phyloP scores from a whole-genome alignment of 2,888 invertebrate species.

The Chymomyza amoena region DNA sequence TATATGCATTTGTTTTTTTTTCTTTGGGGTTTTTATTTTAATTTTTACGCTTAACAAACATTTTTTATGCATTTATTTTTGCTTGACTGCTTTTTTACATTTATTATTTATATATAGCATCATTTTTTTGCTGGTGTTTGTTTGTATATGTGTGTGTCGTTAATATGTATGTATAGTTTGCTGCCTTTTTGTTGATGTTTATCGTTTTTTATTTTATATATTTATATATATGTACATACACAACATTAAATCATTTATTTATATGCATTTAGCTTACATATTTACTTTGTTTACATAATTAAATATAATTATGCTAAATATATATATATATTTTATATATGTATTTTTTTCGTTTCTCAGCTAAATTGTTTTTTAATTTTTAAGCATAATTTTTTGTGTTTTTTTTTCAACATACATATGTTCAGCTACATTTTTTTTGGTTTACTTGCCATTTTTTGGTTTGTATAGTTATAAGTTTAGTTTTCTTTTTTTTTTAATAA shows the following conservation, averaged over 20 bases:
- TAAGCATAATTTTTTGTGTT: conserved; percentile 13
- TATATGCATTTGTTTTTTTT: conserved; percentile 38
- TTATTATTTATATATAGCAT: conserved; percentile 13
- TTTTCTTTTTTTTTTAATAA: conserved; percentile 27
- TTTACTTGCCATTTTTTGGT: conserved; percentile 16
- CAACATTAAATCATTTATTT: conserved; percentile 70
- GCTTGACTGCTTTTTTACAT: conserved; percentile 4
- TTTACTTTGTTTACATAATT: conserved; percentile 64
- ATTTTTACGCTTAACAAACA: not conserved
- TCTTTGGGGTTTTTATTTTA: not conserved
- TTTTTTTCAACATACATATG: conserved; percentile 46
- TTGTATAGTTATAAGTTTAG: conserved; percentile 23
- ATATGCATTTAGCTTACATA: conserved; percentile 55
- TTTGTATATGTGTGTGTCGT: not conserved
- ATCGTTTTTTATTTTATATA: conserved; percentile 16
- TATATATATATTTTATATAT: conserved; percentile 48
- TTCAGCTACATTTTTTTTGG: conserved; percentile 44
- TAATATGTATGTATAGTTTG: conserved; percentile 3
- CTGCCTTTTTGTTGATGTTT: not conserved
- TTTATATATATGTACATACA: conserved; percentile 68
- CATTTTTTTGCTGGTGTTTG: not conserved
- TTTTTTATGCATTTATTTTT: not conserved
- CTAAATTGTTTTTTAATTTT: conserved; percentile 9
- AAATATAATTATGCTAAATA: conserved; percentile 63
- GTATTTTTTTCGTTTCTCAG: conserved; percentile 6